Evolutionary conservation across 2,113 vertebrate species (phyloP).

Genomic region (Bujurquina vittata): DNA sequence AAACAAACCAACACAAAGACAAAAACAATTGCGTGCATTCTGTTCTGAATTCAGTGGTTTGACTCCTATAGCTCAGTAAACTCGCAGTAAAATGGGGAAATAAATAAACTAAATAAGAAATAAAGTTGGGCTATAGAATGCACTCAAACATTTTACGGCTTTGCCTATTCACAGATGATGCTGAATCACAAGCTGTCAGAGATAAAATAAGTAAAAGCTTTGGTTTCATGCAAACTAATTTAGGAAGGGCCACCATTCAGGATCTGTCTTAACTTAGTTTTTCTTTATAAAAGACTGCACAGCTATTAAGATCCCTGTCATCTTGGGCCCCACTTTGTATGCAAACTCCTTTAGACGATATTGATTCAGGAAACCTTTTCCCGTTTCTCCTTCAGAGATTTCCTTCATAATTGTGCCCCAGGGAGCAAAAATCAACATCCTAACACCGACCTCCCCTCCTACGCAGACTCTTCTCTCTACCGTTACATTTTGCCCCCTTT

Average conservation of each 20-base stretch:
- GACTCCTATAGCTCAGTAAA: constrained; percentile 43
- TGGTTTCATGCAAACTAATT: background rate
- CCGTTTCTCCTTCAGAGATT: background rate
- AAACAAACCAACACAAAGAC: constrained; percentile 71
- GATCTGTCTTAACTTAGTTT: background rate
- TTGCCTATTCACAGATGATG: background rate
- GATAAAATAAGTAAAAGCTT: constrained; percentile 16
- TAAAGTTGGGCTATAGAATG: constrained; percentile 9
- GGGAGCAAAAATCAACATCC: background rate
- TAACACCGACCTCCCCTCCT: background rate
- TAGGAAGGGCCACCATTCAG: background rate
- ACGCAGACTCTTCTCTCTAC: background rate
- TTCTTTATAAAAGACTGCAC: background rate
- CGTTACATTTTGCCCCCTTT: background rate
- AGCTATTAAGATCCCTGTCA: background rate
- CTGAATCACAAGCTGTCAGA: background rate
- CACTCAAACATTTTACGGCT: constrained; percentile 21
- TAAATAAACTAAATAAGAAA: constrained; percentile 25
- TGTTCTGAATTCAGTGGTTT: constrained; percentile 46
- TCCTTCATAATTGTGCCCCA: background rate
- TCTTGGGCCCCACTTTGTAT: background rate
- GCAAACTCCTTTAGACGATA: background rate
- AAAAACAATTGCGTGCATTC: constrained; percentile 66
- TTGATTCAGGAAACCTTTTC: background rate
- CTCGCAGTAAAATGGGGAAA: constrained; percentile 20